Base-by-base conservation (phyloP, 2,797 vertebrate genomes). In the Sebastes kiyomatsui region DNA sequence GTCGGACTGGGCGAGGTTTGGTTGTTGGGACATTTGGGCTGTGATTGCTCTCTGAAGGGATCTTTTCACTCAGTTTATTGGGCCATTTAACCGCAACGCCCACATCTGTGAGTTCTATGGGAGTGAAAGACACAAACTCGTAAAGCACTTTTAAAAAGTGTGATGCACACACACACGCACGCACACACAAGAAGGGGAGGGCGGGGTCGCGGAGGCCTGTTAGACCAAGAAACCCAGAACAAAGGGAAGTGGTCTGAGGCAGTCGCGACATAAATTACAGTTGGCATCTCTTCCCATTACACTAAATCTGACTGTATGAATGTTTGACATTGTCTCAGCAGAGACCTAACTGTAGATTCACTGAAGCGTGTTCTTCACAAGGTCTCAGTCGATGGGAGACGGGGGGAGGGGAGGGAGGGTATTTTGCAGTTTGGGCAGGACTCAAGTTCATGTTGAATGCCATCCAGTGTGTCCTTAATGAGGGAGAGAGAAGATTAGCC, bases 61-160 rank as follows among this genome's bases (percentile, higher is more conserved):
- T 90, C 88, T 93, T 94, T 94, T 94, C 88, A 90, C 83, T 68
- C 52, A n/a, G 75, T 95, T 95, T 94, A 95, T 94, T 91, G 88
- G 88, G 80, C 88, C 84, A 79, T 93, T 94, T 94, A 82, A 89
- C 86, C 73, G 88, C 90, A 84, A 82, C 79, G 67, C 88, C 90
- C 92, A 91, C 83, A 73, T 92, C 85, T 91, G 90, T 86, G 86
- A 81, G 67, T 80, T 89, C 75, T 86, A 62, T 65, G 49, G 66
- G 74, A 84, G 79, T 75, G 79, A 88, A 88, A 90, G 88, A 88
- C 88, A 85, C 82, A 82, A 79, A 82, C 86, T 92, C 74, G 60
- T 93, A 93, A 94, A 94, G 73, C 25, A 35, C 83, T 76, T 85
- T 81, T 66, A 79, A 77, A 84, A 90, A 70, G 71, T 70, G 65